Percentiles rank a stretch among this genome's conserved stretches.
phyloP scores from a whole-genome alignment of 2,797 vertebrate genomes.

The Carcharodon carcharias region DNA sequence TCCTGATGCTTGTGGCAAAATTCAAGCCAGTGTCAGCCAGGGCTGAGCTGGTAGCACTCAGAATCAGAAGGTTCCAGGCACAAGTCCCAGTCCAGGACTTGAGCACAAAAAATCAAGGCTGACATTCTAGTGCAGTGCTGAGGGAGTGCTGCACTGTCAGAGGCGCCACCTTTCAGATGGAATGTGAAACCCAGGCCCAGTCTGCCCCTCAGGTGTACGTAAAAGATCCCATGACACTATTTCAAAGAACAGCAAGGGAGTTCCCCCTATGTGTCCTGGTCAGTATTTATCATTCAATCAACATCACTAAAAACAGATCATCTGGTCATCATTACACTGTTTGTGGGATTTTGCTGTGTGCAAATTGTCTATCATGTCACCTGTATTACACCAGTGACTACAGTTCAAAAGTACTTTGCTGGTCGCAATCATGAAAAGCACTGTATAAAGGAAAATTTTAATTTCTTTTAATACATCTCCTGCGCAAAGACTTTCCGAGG shows the following conservation, averaged over 20 bases:
- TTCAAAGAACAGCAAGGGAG: no score
- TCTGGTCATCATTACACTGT: neutral
- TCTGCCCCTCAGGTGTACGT: no score
- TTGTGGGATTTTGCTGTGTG: no score
- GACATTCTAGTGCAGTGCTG: neutral
- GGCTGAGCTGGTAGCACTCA: neutral
- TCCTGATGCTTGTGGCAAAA: neutral
- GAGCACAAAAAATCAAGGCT: neutral
- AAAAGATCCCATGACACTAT: neutral
- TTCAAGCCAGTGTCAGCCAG: neutral
- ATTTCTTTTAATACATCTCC: neutral
- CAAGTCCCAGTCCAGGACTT: neutral
- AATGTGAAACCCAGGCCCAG: neutral
- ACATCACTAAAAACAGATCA: neutral
- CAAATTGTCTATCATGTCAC: no score
- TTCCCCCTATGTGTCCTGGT: neutral
- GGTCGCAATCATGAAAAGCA: no score
- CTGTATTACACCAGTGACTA: no score
- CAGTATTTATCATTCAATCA: neutral
- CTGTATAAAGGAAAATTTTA: no score
- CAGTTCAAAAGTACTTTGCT: no score
- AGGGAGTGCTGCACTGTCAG: neutral
- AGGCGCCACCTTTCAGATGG: neutral
- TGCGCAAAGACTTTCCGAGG: neutral
- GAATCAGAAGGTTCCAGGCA: neutral